Evolutionary conservation across 2,113 vertebrate species (phyloP).

Genomic region (Ursus arctos): DNA sequence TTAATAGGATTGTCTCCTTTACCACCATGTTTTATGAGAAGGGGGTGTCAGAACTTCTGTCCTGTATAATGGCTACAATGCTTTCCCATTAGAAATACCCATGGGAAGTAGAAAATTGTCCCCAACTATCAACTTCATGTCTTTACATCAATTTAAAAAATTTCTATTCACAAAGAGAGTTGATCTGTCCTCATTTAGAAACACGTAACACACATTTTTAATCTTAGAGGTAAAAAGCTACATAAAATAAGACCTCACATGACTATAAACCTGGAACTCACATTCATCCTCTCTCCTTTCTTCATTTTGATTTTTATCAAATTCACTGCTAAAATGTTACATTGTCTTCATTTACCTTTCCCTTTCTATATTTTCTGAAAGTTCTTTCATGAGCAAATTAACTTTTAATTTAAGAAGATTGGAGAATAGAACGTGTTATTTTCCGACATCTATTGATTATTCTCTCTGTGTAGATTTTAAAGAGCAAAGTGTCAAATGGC

Average conservation of each 20-base stretch:
- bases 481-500: neutral
- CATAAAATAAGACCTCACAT: neutral
- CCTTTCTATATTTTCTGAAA: neutral
- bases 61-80: fast-evolving
- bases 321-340: neutral
- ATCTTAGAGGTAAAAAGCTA: neutral
- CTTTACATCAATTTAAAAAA: neutral
- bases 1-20: neutral
- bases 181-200: neutral
- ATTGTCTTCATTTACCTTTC: neutral
- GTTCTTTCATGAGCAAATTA: neutral
- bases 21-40: neutral
- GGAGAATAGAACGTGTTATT: neutral
- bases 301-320: neutral
- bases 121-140: neutral
- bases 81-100: neutral
- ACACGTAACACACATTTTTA: neutral
- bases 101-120: neutral
- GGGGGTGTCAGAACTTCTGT: neutral
- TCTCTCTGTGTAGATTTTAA: neutral
- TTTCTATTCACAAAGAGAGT: neutral
- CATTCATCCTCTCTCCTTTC: neutral
- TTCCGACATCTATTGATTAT: neutral
- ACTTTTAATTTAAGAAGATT: neutral
- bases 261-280: neutral